Base-by-base conservation (phyloP, 2,888 invertebrate species). In the Aelia acuminata region DNA sequence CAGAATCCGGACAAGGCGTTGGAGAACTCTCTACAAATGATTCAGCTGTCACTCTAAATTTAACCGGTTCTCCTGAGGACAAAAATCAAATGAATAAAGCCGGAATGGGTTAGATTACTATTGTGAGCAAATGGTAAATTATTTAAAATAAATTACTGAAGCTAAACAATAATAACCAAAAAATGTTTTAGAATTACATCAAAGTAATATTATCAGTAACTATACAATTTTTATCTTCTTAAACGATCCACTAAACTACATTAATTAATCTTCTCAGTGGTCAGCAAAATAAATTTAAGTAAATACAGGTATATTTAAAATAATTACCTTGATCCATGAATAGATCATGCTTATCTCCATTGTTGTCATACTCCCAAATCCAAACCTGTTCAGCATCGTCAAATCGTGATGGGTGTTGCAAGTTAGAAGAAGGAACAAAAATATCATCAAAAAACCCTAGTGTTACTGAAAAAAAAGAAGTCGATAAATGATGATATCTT, bases 361-460 rank as follows among this genome's bases (percentile, higher is more conserved):
- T 97, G 88, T 95, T 94, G 47, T 97, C 96, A 92, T 98, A 99
- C 92, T 98, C 97, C 99, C 99, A 99, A 0, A 98, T 96, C 98
- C 98, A 99, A 0, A 96, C 96, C 93, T 98, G 97, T 92, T 96
- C 97, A 80, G 96, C 95, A 92, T 97, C 97, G 92, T 97, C 97
- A 92, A 98, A 99, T 91, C 96, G 94, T 0, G 98, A 97, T 3
- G 98, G 98, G 92, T 98, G 97, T 92, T 98, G 99, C 50, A 99
- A 93, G 63, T 97, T 96, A 91, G 96, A 96, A 0, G 97, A 96
- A 49, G 98, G 98, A 91, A 99, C 97, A 88, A 98, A 93, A 90
- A 99, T 98, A 92, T 99, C 99, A 93, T 98, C 98, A 92, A 98
- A 99, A 93, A 99, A 99, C 88, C 98, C 98, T 91, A 99, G 92